Conservation (phyloP, 2,797 vertebrate species). For the Amniataba percoides region DNA sequence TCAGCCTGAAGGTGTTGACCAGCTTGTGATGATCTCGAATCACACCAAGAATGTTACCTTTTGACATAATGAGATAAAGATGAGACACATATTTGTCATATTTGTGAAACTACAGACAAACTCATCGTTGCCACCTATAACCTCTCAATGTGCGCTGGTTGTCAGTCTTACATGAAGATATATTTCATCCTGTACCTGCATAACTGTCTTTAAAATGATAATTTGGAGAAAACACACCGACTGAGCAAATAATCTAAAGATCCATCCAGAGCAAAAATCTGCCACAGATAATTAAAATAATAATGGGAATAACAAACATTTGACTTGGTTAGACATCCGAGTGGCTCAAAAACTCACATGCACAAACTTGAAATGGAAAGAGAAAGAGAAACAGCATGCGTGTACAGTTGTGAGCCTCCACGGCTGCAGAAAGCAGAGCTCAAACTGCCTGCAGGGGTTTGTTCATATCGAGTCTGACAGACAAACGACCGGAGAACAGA, state of each 20-base stretch:
- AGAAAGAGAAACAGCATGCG: conserved; percentile 17
- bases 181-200: not conserved
- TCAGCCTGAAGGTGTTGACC: conserved; percentile 95
- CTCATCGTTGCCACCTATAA: not conserved
- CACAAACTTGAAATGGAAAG: conserved; percentile 15
- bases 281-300: not conserved
- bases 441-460: conserved; percentile 64
- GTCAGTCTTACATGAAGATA: not conserved
- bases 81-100: not conserved
- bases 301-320: not conserved
- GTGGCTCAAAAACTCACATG: not conserved
- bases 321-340: not conserved
- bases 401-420: conserved; percentile 9
- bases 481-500: conserved; percentile 72
- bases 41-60: conserved; percentile 97
- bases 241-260: too few species aligned
- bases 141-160: not conserved
- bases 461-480: conserved; percentile 75
- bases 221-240: too few species aligned
- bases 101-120: not conserved
- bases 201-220: not conserved
- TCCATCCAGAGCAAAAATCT: not conserved
- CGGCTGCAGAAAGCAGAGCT: conserved; percentile 37
- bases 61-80: not conserved
- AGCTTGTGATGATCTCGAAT: conserved; percentile 95